A percentile compares a stretch with the other conserved stretches of the same genome.
Conservation (phyloP, 2,888 invertebrate species). For the Thymelicus lineola region DNA sequence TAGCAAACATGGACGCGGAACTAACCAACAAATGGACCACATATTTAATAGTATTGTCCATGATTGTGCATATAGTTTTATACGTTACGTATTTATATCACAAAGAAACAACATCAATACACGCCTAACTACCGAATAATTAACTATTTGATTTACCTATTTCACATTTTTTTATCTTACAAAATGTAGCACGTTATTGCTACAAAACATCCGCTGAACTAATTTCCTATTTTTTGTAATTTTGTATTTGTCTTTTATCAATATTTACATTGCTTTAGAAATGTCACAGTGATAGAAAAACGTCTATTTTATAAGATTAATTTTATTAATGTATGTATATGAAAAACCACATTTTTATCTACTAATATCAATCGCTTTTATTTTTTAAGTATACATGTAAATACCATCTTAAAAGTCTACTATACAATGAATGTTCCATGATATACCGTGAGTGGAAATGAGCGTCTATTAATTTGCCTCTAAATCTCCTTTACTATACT, state of each 20-base stretch:
- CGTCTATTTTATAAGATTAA: conserved; percentile 28
- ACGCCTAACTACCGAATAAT: conserved; percentile 39
- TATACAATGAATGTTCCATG: conserved; percentile 47
- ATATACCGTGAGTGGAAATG: conserved; percentile 50
- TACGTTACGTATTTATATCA: conserved; percentile 75
- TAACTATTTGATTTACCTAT: conserved; percentile 34
- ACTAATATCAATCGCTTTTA: conserved; percentile 52
- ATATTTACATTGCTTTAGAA: conserved; percentile 40
- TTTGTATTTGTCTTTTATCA: conserved; percentile 34
- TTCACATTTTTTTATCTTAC: conserved; percentile 38
- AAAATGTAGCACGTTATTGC: conserved; percentile 59
- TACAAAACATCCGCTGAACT: conserved; percentile 51
- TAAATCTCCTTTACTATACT: conserved; percentile 55
- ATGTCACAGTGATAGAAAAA: conserved; percentile 36
- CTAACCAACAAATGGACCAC: conserved; percentile 78
- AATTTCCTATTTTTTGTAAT: conserved; percentile 1
- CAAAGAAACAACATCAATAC: conserved; percentile 59
- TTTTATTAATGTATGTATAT: conserved; percentile 47
- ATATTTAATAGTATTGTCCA: conserved; percentile 80
- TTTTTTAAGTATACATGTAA: conserved; percentile 57
- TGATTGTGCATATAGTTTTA: conserved; percentile 74
- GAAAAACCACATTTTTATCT: conserved; percentile 67
- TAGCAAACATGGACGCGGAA: conserved; percentile 74
- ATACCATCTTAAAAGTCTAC: conserved; percentile 51
- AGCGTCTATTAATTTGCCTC: conserved; percentile 67